Evolutionary conservation across 2,797 vertebrate genomes (phyloP), one percentile per base, ranked within the genome.

Genomic region (Parotocinclus haroldoi): DNA sequence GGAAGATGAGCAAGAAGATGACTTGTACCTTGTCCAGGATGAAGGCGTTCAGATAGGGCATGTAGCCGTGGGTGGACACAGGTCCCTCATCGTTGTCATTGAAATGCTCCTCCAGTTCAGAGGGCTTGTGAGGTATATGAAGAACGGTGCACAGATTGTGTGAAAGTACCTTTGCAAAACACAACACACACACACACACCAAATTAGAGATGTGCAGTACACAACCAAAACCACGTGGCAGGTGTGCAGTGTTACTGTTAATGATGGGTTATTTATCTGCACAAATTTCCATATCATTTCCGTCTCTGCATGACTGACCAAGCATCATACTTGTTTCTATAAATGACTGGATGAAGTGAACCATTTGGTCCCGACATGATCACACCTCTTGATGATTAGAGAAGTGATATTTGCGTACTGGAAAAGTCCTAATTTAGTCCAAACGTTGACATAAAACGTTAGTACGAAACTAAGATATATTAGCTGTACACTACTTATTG

Each of bases 31-130:
- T 99, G 75, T 94, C 95, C 83, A 99, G 87, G 80, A 99, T 98
- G 88, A 96, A 99, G 76, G 85, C 95, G 86, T 95, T 97, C 66
- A 99, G 91, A 80, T 99, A 99, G 0, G 96, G 96, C 97, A 99
- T 99, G 87, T 99, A 99, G 4, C 97, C 97, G 81, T 98, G 96
- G 78, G 92, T 98, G 77, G 97, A 99, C 64, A 99, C 97, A 0
- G 95, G 97, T 7, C 97, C 97, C 77, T 96, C 93, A 0, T 99
- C 95, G 3, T 99, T 93, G 0, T 99, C 96, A 77, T 93, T 91
- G 3, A 99, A 99, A 76, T 99, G 96, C 50, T 97, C 94, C 78
- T 99, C 96, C 83, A 99, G 86, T 4, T 96, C 94, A 71, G 96
- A 92, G 0, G 93, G 91, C 79, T 98, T 93, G 0, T 98, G 94